Conservation (phyloP, 2,888 invertebrate species). For the Volucella inflata region DNA sequence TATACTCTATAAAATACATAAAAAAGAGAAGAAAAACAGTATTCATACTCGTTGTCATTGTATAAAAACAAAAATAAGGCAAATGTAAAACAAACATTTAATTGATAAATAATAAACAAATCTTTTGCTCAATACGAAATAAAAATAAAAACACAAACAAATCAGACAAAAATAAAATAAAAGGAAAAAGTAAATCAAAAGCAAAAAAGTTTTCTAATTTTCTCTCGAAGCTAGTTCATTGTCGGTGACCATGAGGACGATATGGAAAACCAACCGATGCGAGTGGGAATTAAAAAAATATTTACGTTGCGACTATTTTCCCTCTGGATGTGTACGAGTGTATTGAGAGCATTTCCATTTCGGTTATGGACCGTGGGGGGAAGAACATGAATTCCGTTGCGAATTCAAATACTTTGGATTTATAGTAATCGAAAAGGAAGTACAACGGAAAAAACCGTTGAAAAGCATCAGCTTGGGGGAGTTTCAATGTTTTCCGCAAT, state of each 20-base stretch:
- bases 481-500: constrained; percentile 55
- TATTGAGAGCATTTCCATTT: background rate
- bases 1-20: constrained; percentile 44
- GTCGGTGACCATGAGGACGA: background rate
- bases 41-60: constrained; percentile 72
- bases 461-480: constrained; percentile 14
- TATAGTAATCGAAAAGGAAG: background rate
- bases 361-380: background rate
- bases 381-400: background rate
- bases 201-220: constrained; percentile 45
- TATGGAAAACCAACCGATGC: background rate
- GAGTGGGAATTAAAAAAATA: constrained; percentile 26
- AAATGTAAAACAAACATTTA: constrained; percentile 15
- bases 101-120: constrained; percentile 64
- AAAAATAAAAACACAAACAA: constrained; percentile 14
- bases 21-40: constrained; percentile 32
- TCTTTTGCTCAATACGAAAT: constrained; percentile 63
- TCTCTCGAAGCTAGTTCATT: background rate
- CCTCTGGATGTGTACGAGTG: constrained; percentile 7
- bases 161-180: constrained; percentile 44
- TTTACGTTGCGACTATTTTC: background rate
- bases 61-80: constrained; percentile 50
- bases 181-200: constrained; percentile 33
- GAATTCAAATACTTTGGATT: constrained; percentile 31
- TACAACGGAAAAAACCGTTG: background rate